Evolutionary conservation across 1,140 invertebrate species (phyloP).

Genomic region (Sitobion miscanthi): DNA sequence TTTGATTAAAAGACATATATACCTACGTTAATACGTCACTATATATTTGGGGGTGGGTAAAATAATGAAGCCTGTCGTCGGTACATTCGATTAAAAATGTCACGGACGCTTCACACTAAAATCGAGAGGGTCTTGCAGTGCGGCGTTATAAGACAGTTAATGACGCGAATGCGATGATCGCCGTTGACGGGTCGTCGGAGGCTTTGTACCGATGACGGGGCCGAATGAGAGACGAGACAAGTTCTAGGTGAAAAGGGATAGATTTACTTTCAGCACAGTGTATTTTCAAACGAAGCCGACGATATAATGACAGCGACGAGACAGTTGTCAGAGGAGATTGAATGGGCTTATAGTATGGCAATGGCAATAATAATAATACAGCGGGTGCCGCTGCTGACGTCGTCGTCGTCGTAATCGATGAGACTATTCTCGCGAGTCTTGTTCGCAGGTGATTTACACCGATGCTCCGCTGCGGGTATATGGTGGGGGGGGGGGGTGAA

Average conservation of each 20-base stretch:
- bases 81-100: neutral
- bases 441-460: constrained; percentile 6
- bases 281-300: neutral
- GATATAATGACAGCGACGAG: neutral
- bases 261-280: neutral
- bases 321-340: neutral
- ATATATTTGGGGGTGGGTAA: neutral
- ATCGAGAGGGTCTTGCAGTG: neutral
- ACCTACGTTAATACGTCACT: neutral
- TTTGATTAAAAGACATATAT: too few relatives aligned
- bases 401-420: neutral
- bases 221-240: neutral
- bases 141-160: neutral
- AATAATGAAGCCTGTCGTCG: neutral
- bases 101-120: neutral
- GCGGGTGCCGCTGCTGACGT: neutral
- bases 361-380: neutral
- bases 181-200: neutral
- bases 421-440: neutral
- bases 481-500: neutral
- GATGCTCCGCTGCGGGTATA: neutral
- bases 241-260: neutral
- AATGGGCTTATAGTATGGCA: neutral
- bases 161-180: neutral
- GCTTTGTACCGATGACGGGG: neutral